Evolutionary conservation across 2,113 vertebrate genomes (phyloP).

Genomic region (Oreocharis arfaki): DNA sequence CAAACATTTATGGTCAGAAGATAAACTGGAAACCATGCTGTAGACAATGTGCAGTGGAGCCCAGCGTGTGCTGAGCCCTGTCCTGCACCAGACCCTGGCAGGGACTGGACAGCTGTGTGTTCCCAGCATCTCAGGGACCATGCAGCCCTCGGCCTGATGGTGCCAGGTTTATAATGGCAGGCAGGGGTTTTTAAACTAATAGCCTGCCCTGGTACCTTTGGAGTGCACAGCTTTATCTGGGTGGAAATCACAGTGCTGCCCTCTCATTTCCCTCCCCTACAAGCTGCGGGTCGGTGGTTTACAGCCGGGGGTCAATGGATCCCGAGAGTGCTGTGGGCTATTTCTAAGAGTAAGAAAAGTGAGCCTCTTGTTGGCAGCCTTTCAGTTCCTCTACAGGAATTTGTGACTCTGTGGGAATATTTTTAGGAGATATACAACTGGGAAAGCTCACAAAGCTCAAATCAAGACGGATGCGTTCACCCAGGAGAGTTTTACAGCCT

Average conservation of each 20-base stretch:
- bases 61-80: rapidly evolving
- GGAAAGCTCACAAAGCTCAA: constrained; percentile 9
- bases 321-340: background rate
- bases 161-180: background rate
- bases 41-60: background rate
- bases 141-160: background rate
- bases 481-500: background rate
- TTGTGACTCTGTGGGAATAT: constrained; percentile 27
- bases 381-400: background rate
- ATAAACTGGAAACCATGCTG: background rate
- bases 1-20: background rate
- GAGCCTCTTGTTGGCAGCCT: background rate
- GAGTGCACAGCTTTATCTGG: background rate
- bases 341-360: constrained; percentile 27
- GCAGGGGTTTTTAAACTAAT: background rate
- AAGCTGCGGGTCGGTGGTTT: background rate
- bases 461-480: background rate
- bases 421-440: constrained; percentile 18
- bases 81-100: rapidly evolving
- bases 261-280: background rate
- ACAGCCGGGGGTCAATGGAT: background rate
- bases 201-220: background rate
- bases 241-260: background rate
- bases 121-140: background rate
- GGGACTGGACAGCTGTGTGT: too few species aligned